These are phyloP conservation scores for Tetrao urogallus DNA, from an alignment of 2,113 vertebrate genomes.

Conservation along the genomic window DNA sequence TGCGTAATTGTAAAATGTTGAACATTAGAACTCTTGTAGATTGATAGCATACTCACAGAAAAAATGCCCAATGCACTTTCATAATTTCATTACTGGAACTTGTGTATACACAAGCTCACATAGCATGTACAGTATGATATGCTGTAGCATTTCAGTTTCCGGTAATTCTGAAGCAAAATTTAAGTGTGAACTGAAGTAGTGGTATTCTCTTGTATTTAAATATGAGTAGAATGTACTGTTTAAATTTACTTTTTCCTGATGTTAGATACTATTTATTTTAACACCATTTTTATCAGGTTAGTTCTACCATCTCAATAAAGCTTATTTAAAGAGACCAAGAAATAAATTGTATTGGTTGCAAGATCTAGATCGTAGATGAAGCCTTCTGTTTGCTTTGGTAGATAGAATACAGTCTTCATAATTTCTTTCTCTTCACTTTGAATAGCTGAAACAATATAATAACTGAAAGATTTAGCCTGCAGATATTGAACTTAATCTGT, in stretches of 20 bases:
- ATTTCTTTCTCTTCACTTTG: neutral
- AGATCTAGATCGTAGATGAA: neutral
- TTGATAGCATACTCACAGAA: neutral
- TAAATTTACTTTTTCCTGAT: neutral
- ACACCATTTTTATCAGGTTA: neutral
- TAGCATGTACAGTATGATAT: neutral
- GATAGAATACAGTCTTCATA: neutral
- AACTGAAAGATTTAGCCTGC: neutral
- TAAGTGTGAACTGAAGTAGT: neutral
- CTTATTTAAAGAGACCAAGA: neutral
- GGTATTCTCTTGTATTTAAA: neutral
- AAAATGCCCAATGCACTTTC: neutral
- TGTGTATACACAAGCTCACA: fast-evolving
- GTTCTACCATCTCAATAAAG: neutral
- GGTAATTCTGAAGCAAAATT: neutral
- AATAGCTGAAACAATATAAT: neutral
- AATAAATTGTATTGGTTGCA: neutral
- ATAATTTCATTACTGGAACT: neutral
- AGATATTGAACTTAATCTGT: neutral
- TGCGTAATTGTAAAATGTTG: neutral
- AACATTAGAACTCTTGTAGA: neutral
- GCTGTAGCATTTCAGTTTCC: neutral
- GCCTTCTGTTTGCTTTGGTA: neutral
- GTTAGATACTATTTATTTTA: neutral
- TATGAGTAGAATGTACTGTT: neutral